Evolutionary conservation across 2,797 vertebrate species (phyloP).

Genomic region (Tragopan temminckii): DNA sequence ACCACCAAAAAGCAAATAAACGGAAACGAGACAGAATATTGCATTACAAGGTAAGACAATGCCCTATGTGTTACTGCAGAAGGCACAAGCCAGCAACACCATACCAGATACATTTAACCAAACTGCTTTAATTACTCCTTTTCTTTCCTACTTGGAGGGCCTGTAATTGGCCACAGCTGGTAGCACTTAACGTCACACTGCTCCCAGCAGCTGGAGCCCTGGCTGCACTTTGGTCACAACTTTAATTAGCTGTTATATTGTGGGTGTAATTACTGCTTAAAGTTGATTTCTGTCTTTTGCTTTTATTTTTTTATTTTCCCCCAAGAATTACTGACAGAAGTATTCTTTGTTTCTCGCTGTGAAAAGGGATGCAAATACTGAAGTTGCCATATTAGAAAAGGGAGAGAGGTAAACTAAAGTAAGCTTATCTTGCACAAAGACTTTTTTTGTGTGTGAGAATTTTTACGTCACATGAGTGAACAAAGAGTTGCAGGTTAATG

Average conservation of each 20-base stretch:
- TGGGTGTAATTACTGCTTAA: neutral
- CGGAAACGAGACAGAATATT: conserved; percentile 28
- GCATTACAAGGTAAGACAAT: neutral
- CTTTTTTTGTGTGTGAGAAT: neutral
- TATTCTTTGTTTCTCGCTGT: neutral
- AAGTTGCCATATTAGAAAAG: neutral
- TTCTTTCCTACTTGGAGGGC: conserved; percentile 60
- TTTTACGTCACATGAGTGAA: neutral
- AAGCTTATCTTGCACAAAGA: fast-evolving
- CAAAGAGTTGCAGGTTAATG: neutral
- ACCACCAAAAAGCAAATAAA: conserved; percentile 6
- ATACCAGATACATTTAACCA: conserved; percentile 54
- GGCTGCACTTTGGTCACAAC: conserved; percentile 38
- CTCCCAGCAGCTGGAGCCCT: conserved; percentile 40
- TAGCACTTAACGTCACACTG: conserved; percentile 47
- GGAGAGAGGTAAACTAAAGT: neutral
- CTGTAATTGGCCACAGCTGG: conserved; percentile 77
- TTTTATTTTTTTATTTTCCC: neutral
- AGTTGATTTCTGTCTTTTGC: neutral
- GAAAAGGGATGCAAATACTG: neutral
- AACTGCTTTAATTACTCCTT: conserved; percentile 63
- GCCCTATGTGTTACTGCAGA: conserved; percentile 47
- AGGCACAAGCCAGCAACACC: conserved; percentile 58
- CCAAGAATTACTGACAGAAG: neutral
- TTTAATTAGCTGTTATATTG: conserved; percentile 49